A percentile compares a stretch with the other conserved stretches of the same genome.
phyloP scores from a whole-genome alignment of 2,113 vertebrate species.

The Tachycineta bicolor region DNA sequence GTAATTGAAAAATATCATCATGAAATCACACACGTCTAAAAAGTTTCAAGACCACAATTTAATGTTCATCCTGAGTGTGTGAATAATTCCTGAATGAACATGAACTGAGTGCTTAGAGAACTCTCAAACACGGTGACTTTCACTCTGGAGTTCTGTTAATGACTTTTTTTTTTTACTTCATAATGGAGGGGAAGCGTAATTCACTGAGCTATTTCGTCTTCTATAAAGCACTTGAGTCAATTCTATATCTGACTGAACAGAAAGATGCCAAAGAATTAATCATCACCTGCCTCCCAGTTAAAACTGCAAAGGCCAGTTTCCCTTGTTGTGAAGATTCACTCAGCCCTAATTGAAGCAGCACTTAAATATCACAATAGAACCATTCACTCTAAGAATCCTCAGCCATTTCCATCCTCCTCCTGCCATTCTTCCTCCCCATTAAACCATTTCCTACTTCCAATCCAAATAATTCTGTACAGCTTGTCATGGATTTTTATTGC shows the following conservation, averaged over 20 bases:
- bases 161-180: neutral
- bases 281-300: conserved; percentile 44
- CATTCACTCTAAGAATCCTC: neutral
- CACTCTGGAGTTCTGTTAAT: conserved; percentile 24
- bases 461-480: neutral
- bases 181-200: conserved; percentile 31
- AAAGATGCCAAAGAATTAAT: conserved; percentile 60
- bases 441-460: conserved; percentile 21
- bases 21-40: conserved; percentile 28
- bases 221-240: neutral
- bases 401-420: neutral
- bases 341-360: conserved; percentile 45
- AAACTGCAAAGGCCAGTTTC: conserved; percentile 41
- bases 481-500: neutral
- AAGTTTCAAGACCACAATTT: conserved; percentile 36
- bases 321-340: conserved; percentile 42
- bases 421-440: neutral
- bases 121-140: conserved; percentile 8
- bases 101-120: conserved; percentile 13
- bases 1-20: conserved; percentile 22
- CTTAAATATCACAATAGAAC: conserved; percentile 33
- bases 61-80: neutral
- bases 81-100: conserved; percentile 36
- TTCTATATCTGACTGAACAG: conserved; percentile 6
- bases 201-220: neutral